Percentiles rank a stretch among this genome's conserved stretches.
These are phyloP conservation scores for Archocentrus centrarchus DNA, from an alignment of 2,113 vertebrate species.

Conservation along the genomic window DNA sequence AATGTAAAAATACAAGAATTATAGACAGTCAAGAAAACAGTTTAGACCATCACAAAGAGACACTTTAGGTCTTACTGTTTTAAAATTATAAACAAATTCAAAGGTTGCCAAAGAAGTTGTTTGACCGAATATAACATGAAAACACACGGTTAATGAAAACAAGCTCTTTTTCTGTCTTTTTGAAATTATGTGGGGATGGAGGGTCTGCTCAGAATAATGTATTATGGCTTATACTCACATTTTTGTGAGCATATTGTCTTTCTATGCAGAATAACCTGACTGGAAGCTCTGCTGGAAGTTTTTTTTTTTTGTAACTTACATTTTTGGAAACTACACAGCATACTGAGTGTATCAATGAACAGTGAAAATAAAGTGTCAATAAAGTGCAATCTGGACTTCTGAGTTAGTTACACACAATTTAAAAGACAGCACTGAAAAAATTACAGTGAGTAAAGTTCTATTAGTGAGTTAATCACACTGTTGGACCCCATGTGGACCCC, in stretches of 20 bases:
- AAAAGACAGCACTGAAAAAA: neutral
- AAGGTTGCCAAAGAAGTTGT: no score
- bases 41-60: no score
- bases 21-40: no score
- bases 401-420: neutral
- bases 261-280: neutral
- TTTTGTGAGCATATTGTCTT: no score
- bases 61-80: no score
- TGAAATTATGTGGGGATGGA: neutral
- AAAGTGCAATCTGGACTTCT: neutral
- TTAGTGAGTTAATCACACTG: constrained; percentile 18
- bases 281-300: neutral
- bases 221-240: neutral
- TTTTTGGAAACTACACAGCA: neutral
- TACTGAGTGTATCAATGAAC: neutral
- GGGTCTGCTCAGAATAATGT: neutral
- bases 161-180: neutral
- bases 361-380: neutral
- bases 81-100: no score
- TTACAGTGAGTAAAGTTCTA: neutral
- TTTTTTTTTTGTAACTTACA: neutral
- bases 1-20: no score
- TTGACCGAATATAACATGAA: no score
- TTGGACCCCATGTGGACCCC: constrained; percentile 18
- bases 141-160: neutral